Conservation (phyloP, 1,140 invertebrate genomes). For the Rhizoglyphus robini region DNA sequence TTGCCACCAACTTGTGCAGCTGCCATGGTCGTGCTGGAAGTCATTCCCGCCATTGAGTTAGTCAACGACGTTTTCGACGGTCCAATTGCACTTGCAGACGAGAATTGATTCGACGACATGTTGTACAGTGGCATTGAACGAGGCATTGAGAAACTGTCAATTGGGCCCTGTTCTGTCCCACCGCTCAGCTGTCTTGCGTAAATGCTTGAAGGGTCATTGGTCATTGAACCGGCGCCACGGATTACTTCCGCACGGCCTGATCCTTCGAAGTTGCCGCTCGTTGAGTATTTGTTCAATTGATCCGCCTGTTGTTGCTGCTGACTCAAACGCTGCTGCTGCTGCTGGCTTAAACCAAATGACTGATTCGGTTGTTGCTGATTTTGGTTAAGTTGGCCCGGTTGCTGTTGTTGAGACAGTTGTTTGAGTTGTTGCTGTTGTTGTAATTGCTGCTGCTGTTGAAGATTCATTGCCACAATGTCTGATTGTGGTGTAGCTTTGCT, state of each 20-base stretch:
- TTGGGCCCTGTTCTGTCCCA: no score
- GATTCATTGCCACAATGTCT: neutral
- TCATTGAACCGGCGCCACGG: neutral
- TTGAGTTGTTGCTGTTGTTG: conserved; percentile 1
- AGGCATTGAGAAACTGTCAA: neutral
- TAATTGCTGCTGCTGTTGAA: conserved; percentile 9
- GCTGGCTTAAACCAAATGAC: neutral
- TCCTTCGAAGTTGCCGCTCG: neutral
- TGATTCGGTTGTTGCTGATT: neutral
- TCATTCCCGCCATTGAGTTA: conserved; percentile 24
- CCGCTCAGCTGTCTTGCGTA: no score
- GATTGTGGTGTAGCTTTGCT: neutral
- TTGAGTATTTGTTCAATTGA: neutral
- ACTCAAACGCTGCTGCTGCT: neutral
- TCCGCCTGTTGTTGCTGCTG: conserved; percentile 1
- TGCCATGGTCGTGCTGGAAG: no score
- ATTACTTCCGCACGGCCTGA: neutral
- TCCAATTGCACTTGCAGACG: no score
- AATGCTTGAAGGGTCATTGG: no score
- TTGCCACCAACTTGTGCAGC: neutral
- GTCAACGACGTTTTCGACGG: neutral
- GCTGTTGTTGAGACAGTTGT: neutral
- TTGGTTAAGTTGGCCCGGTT: neutral
- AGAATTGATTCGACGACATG: no score
- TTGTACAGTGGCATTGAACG: neutral